Evolutionary conservation across 2,797 vertebrate genomes (phyloP).

Genomic region (Helostoma temminkii): DNA sequence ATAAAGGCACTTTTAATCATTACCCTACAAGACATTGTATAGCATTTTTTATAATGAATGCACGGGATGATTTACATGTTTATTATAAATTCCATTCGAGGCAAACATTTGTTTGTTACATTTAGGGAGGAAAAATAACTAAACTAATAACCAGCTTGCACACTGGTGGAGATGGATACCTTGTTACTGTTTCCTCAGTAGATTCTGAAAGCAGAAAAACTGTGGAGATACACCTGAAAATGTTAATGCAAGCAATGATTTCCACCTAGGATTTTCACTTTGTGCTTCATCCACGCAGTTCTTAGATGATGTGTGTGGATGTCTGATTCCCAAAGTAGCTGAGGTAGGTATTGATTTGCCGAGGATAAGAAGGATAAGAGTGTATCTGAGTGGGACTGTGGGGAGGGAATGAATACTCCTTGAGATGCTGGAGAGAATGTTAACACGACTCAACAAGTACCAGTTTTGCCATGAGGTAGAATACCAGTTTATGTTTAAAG

Average conservation of each 20-base stretch:
- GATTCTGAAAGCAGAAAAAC: constrained; percentile 50
- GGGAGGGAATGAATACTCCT: constrained; percentile 57
- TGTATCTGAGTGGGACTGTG: constrained; percentile 67
- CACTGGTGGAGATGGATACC: constrained; percentile 31
- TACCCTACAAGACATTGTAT: constrained; percentile 43
- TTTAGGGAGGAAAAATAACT: constrained; percentile 18
- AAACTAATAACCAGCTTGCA: constrained; percentile 7
- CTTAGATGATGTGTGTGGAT: constrained; percentile 68
- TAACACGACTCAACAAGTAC: constrained; percentile 58
- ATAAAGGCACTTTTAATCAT: constrained; percentile 72
- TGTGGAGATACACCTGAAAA: constrained; percentile 38
- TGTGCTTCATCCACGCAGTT: constrained; percentile 68
- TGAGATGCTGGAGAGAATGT: constrained; percentile 62
- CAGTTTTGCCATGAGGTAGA: constrained; percentile 54
- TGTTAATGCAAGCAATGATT: constrained; percentile 68
- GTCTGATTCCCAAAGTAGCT: constrained; percentile 75
- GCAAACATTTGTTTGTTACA: constrained; percentile 11
- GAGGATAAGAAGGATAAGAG: constrained; percentile 72
- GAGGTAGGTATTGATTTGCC: constrained; percentile 79
- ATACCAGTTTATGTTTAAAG: constrained; percentile 53
- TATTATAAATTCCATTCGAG: constrained; percentile 31
- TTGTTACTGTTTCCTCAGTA: constrained; percentile 12
- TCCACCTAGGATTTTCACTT: constrained; percentile 67
- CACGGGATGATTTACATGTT: constrained; percentile 44
- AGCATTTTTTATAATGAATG: constrained; percentile 37